Conservation (phyloP, 2,888 invertebrate genomes). For the Drosophila sordidula region DNA sequence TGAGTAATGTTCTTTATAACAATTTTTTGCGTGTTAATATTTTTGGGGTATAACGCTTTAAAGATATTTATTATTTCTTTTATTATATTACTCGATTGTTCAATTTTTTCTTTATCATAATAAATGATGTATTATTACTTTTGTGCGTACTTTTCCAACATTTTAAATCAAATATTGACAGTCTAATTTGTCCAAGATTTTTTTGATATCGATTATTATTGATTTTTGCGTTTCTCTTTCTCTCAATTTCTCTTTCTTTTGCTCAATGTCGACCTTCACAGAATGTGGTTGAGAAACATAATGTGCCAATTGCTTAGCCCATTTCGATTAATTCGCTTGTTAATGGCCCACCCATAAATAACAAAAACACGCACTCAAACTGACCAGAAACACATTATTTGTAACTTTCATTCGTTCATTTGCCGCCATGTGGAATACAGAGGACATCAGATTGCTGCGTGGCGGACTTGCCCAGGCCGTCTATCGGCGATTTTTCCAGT, state of each 20-base stretch:
- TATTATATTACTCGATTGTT: no score
- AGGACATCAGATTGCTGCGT: constrained; percentile 24
- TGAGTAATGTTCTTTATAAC: no score
- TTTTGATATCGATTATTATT: background rate
- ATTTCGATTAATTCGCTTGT: constrained; percentile 42
- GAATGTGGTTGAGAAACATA: constrained; percentile 5
- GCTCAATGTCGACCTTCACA: background rate
- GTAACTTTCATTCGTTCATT: constrained; percentile 5
- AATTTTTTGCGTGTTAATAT: no score
- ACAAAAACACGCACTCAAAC: constrained; percentile 21
- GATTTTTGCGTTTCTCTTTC: background rate
- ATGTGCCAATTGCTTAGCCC: constrained; percentile 31
- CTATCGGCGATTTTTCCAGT: constrained; percentile 30
- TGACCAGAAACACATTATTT: background rate
- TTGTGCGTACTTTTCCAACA: no score
- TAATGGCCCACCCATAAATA: constrained; percentile 46
- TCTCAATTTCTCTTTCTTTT: no score
- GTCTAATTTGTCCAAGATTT: no score
- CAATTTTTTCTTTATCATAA: no score
- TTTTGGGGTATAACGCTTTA: no score
- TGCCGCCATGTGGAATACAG: constrained; percentile 34
- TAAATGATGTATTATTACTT: no score
- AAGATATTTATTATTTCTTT: no score
- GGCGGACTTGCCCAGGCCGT: constrained; percentile 4
- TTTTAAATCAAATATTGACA: no score